Percentiles rank a stretch among this genome's conserved stretches.
Conservation (phyloP, 2,113 vertebrate genomes). For the Austrofundulus limnaeus region DNA sequence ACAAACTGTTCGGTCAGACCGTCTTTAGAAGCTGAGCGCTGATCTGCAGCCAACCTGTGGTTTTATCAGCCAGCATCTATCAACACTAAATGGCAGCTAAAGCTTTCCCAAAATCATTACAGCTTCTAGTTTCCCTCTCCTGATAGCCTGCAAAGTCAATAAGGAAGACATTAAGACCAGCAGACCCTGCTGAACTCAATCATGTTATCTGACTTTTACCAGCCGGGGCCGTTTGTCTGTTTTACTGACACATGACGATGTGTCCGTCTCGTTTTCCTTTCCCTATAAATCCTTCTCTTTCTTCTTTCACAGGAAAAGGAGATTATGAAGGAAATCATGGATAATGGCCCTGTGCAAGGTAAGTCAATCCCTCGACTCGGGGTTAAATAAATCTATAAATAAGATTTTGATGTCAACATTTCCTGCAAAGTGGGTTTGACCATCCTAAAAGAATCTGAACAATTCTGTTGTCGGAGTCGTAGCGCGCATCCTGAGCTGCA, state of each 20-base stretch:
- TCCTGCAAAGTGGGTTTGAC: slow-evolving; percentile 10
- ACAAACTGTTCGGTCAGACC: too few relatives aligned
- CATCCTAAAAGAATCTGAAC: neutral
- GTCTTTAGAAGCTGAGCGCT: neutral
- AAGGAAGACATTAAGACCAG: slow-evolving; percentile 53
- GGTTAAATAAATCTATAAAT: slow-evolving; percentile 1
- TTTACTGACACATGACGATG: slow-evolving; percentile 47
- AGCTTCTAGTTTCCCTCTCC: slow-evolving; percentile 45
- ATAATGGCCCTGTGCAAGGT: slow-evolving; percentile 98
- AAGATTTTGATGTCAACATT: neutral
- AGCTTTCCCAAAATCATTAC: slow-evolving; percentile 52
- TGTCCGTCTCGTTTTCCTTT: slow-evolving; percentile 25
- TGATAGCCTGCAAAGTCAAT: slow-evolving; percentile 59
- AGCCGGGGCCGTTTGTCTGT: slow-evolving; percentile 29
- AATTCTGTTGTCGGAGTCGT: too few relatives aligned
- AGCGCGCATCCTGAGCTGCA: neutral
- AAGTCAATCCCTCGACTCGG: slow-evolving; percentile 19
- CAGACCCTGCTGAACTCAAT: slow-evolving; percentile 45
- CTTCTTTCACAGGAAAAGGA: slow-evolving; percentile 87
- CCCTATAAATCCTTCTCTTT: slow-evolving; percentile 24
- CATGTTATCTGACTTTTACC: slow-evolving; percentile 56
- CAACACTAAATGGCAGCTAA: slow-evolving; percentile 45
- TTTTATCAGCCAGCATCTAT: slow-evolving; percentile 47
- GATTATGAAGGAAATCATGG: slow-evolving; percentile 97
- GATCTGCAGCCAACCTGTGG: slow-evolving; percentile 41